Evolutionary conservation across 2,888 invertebrate genomes (phyloP).

Genomic region (Caenorhabditis sinica): DNA sequence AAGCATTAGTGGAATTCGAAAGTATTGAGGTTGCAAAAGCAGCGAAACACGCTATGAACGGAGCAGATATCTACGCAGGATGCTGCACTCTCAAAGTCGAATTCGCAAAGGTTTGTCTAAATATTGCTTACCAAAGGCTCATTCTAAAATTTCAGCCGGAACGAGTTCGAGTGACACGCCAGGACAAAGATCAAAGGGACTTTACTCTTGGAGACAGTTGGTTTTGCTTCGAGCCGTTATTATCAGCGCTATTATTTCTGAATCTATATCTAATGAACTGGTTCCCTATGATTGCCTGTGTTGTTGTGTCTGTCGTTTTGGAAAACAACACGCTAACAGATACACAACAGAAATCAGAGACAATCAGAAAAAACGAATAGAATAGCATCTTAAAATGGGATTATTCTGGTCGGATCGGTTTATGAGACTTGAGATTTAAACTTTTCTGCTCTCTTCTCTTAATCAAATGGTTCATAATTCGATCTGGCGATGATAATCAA

Average conservation of each 20-base stretch:
- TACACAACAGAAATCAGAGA: constrained; percentile 48
- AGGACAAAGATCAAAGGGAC: constrained; percentile 82
- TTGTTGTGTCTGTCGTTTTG: constrained; percentile 56
- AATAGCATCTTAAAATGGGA: neutral
- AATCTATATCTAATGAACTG: constrained; percentile 49
- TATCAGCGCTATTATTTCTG: constrained; percentile 13
- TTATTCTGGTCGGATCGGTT: neutral
- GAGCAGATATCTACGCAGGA: constrained; percentile 99
- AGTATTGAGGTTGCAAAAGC: constrained; percentile 93
- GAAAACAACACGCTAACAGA: constrained; percentile 62
- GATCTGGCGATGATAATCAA: neutral
- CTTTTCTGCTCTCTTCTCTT: neutral
- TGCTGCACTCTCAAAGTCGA: constrained; percentile 99
- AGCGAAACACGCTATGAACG: constrained; percentile 96
- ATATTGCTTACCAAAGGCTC: neutral
- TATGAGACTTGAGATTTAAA: too few relatives aligned
- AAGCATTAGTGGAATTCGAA: constrained; percentile 88
- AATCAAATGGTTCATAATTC: neutral
- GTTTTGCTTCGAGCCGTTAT: constrained; percentile 39
- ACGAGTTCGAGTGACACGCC: constrained; percentile 78
- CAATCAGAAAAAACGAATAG: constrained; percentile 33
- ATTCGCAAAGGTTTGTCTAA: constrained; percentile 92
- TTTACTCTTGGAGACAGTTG: constrained; percentile 74
- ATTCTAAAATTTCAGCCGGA: constrained; percentile 76
- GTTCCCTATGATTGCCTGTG: constrained; percentile 48